Base-by-base conservation (phyloP, 2,113 vertebrate genomes). In the Lophura nycthemera region DNA sequence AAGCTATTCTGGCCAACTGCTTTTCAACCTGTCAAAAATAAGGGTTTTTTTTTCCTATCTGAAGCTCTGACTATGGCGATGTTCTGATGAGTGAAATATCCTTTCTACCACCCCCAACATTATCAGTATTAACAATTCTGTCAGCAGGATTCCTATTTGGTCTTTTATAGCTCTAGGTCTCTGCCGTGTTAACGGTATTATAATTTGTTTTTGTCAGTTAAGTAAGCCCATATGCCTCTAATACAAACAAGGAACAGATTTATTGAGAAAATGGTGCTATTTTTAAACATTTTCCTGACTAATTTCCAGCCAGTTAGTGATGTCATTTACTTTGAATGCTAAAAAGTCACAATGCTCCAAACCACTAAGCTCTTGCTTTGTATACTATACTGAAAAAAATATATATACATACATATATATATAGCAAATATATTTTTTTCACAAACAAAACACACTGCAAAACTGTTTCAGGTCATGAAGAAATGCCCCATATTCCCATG, bases 301-400 rank as follows among this genome's bases (percentile, higher is more conserved):
- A 38, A 91, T 93, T 93, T 88, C 77, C 80, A 87, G 89, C 75
- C 89, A 93, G 57, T 91, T 40, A 8, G 14, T 94, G 94, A 94
- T 76, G 83, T 83, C 92, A 89, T 7, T 13, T 83, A 10, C 92
- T 83, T 47, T 48, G 77, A 78, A 90, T 30, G 66, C n/a, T 71
- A 86, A 60, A 89, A 78, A 78, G 92, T 72, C 93, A 38, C 89
- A 85, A 11, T 40, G 40, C 60, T 91, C 54, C 82, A 82, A 94
- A 79, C 88, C 85, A 42, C 82, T 8, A 0, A 85, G 43, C 66
- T 52, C 77, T n/a, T 75, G 70, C 32, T 93, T 92, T 91, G 84
- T 79, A 22, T 17, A 15, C 9, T 79, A 2, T 42, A 52, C 48
- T 4, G 34, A 45, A 54, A 4, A 22, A 27, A 36, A 54, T 13